phyloP scores from a whole-genome alignment of 2,888 invertebrate genomes.

The Torymus aiolomorphi region DNA sequence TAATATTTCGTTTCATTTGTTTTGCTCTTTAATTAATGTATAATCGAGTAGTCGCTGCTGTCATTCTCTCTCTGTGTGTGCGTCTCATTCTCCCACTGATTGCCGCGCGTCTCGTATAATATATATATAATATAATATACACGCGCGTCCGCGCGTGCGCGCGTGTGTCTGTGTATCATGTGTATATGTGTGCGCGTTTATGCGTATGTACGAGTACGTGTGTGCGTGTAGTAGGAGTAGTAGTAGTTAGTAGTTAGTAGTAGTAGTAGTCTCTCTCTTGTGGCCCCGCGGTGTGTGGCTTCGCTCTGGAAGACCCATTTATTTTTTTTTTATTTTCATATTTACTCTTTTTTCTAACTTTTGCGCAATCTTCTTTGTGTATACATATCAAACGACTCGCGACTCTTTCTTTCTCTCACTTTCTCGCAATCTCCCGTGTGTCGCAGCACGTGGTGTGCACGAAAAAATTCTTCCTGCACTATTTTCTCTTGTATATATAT shows the following conservation, averaged over 20 bases:
- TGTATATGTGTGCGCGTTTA: constrained; percentile 19
- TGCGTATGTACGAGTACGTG: not conserved
- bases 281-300: constrained; percentile 49
- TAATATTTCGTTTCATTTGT: too few species aligned
- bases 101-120: not conserved
- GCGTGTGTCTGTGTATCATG: constrained; percentile 16
- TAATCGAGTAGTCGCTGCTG: too few species aligned
- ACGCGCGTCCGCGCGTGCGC: not conserved
- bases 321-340: constrained; percentile 19
- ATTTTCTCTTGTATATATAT: too few species aligned
- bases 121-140: not conserved
- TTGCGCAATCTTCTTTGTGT: constrained; percentile 14
- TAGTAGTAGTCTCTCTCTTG: constrained; percentile 23
- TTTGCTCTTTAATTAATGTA: too few species aligned
- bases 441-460: too few species aligned
- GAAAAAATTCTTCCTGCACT: too few species aligned
- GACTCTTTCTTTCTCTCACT: not conserved
- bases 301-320: constrained; percentile 54
- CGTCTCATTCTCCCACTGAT: constrained; percentile 1
- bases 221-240: constrained; percentile 9
- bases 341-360: constrained; percentile 2
- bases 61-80: not conserved
- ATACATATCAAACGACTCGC: constrained; percentile 31
- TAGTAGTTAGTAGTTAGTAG: too few species aligned
- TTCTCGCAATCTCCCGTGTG: too few species aligned